These are phyloP conservation scores for Enteromius afrohamiltoni DNA, from an alignment of 2,797 vertebrate species.

Conservation along the genomic window DNA sequence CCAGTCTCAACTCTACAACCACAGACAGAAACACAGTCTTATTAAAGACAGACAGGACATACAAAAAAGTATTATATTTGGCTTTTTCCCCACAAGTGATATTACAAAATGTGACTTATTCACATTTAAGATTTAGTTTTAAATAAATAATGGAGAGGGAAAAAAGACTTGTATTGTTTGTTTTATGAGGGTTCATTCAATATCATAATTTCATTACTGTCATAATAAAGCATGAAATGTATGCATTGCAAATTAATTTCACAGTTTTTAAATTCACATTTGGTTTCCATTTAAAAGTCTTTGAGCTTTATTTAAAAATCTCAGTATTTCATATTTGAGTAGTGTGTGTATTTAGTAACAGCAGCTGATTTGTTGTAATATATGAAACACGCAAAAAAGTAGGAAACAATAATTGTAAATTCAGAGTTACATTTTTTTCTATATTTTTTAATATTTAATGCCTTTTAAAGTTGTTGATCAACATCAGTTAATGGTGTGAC, in stretches of 20 bases:
- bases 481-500: background rate
- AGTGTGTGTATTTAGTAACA: background rate
- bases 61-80: background rate
- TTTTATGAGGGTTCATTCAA: background rate
- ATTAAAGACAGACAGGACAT: background rate
- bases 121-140: background rate
- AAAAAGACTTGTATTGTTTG: background rate
- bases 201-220: background rate
- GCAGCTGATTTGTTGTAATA: background rate
- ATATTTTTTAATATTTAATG: background rate
- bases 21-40: slow-evolving; percentile 20
- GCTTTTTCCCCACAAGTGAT: background rate
- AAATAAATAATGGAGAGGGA: background rate
- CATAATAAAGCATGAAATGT: background rate
- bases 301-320: background rate
- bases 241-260: background rate
- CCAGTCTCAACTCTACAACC: slow-evolving; percentile 69
- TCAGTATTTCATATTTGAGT: background rate
- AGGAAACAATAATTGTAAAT: background rate
- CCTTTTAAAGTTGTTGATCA: background rate
- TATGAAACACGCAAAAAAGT: background rate
- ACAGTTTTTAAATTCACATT: background rate
- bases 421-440: background rate
- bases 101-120: slow-evolving; percentile 1
- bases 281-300: background rate